Conservation (phyloP, 2,113 vertebrate genomes). For the Neodontobutis hainanensis region DNA sequence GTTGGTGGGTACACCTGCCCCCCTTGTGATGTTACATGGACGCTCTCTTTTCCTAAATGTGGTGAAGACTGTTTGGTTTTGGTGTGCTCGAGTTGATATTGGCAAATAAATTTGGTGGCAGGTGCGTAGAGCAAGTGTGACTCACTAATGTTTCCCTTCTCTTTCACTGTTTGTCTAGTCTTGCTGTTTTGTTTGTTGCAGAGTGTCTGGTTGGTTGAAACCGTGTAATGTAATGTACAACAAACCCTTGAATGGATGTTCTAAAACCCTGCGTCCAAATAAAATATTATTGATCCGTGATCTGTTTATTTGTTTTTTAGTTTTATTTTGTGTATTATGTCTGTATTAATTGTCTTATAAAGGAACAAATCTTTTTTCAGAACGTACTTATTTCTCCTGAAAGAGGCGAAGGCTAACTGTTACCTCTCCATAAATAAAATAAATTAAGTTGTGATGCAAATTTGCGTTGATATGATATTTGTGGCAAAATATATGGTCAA, state of each 20-base stretch:
- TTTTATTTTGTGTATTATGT: background rate
- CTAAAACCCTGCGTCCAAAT: constrained; percentile 77
- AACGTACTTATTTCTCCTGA: too few species aligned
- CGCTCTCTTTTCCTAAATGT: constrained; percentile 62
- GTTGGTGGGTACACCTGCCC: constrained; percentile 61
- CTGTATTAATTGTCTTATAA: too few species aligned
- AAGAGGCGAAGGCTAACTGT: too few species aligned
- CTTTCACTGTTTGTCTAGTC: constrained; percentile 80
- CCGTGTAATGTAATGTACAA: constrained; percentile 84
- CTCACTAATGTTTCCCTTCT: constrained; percentile 73
- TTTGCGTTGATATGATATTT: too few species aligned
- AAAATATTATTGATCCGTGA: constrained; percentile 76
- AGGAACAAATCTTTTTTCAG: too few species aligned
- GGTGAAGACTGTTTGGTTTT: constrained; percentile 67
- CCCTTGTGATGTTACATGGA: constrained; percentile 62
- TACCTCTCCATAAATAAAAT: too few species aligned
- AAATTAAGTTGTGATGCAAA: too few species aligned
- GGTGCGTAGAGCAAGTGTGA: constrained; percentile 67
- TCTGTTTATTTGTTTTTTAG: constrained; percentile 13
- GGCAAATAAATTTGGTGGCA: constrained; percentile 42
- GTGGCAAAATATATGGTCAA: too few species aligned
- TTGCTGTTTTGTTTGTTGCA: constrained; percentile 83
- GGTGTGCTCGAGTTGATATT: constrained; percentile 59
- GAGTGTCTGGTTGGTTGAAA: constrained; percentile 87
- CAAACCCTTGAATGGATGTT: constrained; percentile 87